phyloP scores from a whole-genome alignment of 1,140 invertebrate genomes.

The Hypothenemus hampei region DNA sequence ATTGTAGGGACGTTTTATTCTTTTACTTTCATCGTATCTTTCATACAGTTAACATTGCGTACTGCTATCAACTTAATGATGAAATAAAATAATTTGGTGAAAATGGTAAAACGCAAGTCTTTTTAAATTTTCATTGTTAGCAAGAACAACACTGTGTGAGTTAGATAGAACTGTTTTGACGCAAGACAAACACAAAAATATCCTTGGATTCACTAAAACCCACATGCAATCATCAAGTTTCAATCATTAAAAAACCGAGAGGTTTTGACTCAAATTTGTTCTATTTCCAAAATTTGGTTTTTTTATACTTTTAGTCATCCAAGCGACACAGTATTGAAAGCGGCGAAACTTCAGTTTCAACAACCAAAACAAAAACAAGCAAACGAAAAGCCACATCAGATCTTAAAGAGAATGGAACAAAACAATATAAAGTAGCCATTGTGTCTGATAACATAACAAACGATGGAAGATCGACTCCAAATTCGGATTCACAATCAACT shows the following conservation, averaged over 20 bases:
- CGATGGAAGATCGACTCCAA: not conserved
- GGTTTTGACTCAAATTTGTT: not conserved
- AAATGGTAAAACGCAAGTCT: too few species aligned
- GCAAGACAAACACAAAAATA: not conserved
- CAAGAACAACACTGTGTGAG: too few species aligned
- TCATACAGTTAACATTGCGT: too few species aligned
- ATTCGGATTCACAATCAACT: not conserved
- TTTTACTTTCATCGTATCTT: too few species aligned
- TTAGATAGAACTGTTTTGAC: not conserved
- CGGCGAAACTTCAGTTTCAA: not conserved
- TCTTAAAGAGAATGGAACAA: conserved; percentile 1
- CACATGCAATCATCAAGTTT: not conserved
- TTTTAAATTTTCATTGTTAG: too few species aligned
- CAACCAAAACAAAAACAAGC: not conserved
- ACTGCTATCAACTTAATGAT: too few species aligned
- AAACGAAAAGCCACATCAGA: conserved; percentile 1
- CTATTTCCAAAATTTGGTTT: not conserved
- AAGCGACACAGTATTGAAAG: conserved; percentile 7
- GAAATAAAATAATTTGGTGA: too few species aligned
- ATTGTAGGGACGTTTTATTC: too few species aligned
- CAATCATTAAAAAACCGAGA: not conserved
- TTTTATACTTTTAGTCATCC: not conserved
- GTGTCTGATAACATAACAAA: conserved; percentile 1
- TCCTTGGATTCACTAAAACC: not conserved
- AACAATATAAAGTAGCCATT: conserved; percentile 4